phyloP scores from a whole-genome alignment of 30 jellyfish, hydroid and myxozoan species.

The Nemopilema nomurai region DNA sequence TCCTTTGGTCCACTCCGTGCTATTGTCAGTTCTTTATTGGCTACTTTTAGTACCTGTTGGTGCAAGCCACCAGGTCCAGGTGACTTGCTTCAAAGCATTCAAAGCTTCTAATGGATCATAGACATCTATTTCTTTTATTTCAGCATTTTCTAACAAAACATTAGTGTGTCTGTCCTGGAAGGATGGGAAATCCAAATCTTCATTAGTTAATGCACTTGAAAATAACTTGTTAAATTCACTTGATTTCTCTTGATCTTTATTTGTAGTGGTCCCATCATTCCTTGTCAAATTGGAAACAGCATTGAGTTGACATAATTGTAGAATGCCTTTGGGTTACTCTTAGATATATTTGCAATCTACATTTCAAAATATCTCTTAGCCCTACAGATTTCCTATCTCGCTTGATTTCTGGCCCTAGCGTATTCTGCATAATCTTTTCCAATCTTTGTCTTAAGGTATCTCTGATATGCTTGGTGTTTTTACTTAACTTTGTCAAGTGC shows the following conservation, averaged over 20 bases:
- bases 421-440: slow-evolving; percentile 27
- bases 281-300: too few species aligned
- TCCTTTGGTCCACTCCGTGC: slow-evolving; percentile 27
- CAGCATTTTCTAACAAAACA: slow-evolving; percentile 36
- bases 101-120: slow-evolving; percentile 7
- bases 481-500: slow-evolving; percentile 9
- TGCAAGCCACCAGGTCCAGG: slow-evolving; percentile 53
- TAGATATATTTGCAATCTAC: slow-evolving; percentile 2
- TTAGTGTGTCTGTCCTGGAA: slow-evolving; percentile 29
- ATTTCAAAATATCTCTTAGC: slow-evolving; percentile 1
- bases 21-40: slow-evolving; percentile 37
- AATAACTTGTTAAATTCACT: slow-evolving; percentile 23
- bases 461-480: slow-evolving; percentile 29
- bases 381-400: slow-evolving; percentile 1
- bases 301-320: slow-evolving; percentile 53
- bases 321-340: slow-evolving; percentile 38
- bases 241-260: slow-evolving; percentile 39
- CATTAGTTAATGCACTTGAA: slow-evolving; percentile 21
- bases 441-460: slow-evolving; percentile 21
- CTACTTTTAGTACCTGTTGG: slow-evolving; percentile 37
- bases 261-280: slow-evolving; percentile 42
- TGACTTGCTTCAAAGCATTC: slow-evolving; percentile 38
- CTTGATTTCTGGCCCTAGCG: slow-evolving; percentile 27
- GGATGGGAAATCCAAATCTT: slow-evolving; percentile 30
- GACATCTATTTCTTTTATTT: slow-evolving; percentile 15